Conservation (phyloP, 1,140 invertebrate species). For the Drosophila santomea region DNA sequence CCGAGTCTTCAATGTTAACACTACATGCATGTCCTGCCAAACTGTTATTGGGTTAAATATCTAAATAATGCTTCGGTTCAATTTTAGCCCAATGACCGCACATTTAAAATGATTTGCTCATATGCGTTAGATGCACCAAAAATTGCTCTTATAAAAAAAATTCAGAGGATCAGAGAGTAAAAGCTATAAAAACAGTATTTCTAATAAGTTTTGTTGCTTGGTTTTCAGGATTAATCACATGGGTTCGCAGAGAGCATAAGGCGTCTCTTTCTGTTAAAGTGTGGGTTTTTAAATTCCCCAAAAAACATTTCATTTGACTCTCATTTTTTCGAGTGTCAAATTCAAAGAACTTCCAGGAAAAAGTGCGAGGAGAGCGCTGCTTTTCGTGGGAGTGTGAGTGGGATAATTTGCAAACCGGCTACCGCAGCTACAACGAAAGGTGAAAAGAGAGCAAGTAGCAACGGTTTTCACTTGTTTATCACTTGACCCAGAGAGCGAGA, state of each 20-base stretch:
- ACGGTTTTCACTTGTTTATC: constrained; percentile 56
- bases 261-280: background rate
- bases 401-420: constrained; percentile 26
- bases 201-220: background rate
- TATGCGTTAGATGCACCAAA: background rate
- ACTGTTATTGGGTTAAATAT: background rate
- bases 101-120: background rate
- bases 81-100: constrained; percentile 5
- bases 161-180: constrained; percentile 1
- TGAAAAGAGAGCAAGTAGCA: constrained; percentile 32
- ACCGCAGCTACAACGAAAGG: constrained; percentile 23
- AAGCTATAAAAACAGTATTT: background rate
- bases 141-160: constrained; percentile 4
- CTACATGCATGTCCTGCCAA: background rate
- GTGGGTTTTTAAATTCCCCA: background rate
- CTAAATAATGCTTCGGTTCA: background rate
- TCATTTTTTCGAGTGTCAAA: constrained; percentile 23
- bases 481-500: constrained; percentile 69
- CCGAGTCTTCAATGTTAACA: too few species aligned
- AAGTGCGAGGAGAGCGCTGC: constrained; percentile 28
- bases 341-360: constrained; percentile 27
- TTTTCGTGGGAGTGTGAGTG: constrained; percentile 3
- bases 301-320: background rate
- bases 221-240: too few species aligned
- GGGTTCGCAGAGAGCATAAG: too few species aligned